phyloP scores from a whole-genome alignment of 2,797 vertebrate species.

The Microcaecilia unicolor region DNA sequence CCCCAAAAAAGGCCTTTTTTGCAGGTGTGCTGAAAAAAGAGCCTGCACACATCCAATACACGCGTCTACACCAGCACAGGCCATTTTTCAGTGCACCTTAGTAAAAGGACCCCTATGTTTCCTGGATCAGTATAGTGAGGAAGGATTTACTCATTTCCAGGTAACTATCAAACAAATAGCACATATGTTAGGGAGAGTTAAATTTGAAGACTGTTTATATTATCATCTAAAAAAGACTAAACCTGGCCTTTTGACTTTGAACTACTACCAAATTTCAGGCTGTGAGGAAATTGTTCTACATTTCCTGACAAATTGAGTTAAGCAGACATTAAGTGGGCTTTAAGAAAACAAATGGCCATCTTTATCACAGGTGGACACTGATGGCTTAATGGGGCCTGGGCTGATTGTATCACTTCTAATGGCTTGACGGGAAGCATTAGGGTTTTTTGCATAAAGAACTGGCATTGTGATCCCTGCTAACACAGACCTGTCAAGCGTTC shows the following conservation, averaged over 20 bases:
- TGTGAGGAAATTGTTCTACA: conserved; percentile 98
- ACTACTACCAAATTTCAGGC: conserved; percentile 94
- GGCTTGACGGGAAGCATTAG: conserved; percentile 98
- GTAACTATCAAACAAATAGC: conserved; percentile 60
- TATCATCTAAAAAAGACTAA: conserved; percentile 73
- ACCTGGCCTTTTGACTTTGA: conserved; percentile 78
- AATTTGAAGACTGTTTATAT: conserved; percentile 70
- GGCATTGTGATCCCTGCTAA: conserved; percentile 75
- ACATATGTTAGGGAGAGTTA: conserved; percentile 57
- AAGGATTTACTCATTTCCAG: too few species aligned
- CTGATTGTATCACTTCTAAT: conserved; percentile 97
- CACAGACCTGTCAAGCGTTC: conserved; percentile 87
- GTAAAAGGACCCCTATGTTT: too few species aligned
- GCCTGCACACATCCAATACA: too few species aligned
- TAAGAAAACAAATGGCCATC: conserved; percentile 99
- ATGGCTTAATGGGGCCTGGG: conserved; percentile 95
- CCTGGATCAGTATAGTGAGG: too few species aligned
- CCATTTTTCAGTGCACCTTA: too few species aligned
- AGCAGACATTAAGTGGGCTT: conserved; percentile 98
- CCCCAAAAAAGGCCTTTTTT: too few species aligned
- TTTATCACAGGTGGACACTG: conserved; percentile 99
- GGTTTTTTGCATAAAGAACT: conserved; percentile 89
- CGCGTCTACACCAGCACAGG: too few species aligned
- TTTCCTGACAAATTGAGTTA: conserved; percentile 99
- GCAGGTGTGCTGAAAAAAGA: too few species aligned